Evolutionary conservation across 1,140 invertebrate species (phyloP), one percentile per base, ranked within the genome.

Genomic region (Homalodisca vitripennis): DNA sequence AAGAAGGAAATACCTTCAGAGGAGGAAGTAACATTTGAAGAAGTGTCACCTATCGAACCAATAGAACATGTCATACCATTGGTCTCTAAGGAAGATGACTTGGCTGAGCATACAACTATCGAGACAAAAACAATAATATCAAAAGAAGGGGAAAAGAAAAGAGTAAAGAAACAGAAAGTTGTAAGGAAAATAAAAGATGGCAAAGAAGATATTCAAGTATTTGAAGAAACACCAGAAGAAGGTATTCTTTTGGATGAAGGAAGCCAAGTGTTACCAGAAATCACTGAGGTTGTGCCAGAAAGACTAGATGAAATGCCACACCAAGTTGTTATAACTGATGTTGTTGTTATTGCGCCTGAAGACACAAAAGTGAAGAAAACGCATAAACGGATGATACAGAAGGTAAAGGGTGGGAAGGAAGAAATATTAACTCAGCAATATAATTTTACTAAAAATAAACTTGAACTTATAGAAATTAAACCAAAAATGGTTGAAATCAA

Each of bases 331-430:
- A 63, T 34, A 48, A 71, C 46, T 22, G 48, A 70, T 31, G 79
- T 79, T 51, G 75, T 67, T 68, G 73, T 69, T 14, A 68, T 71
- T 34, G 67, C 27, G 55, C 41, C 62, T 73, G 67, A 66, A 67
- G 47, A 66, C 57, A 68, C 70, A 66, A 71, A 66, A 51, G 46
- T 17, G 17, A 70, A 57, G 72, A 74, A 3, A 71, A 70, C 72
- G n/a, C 77, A 78, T 48, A 77, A 41, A 72, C 76, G 72, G 68
- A 72, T 51, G 73, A 76, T 73, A 70, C 75, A 57, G 57, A 71
- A 65, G 30, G 46, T 74, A 74, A 76, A 74, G 65, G 53, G 48
- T 41, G 34, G 34, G 6, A 74, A 24, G 70, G 76, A 67, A 72
- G 75, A 63, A 73, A 75, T 70, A 34, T 30, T 31, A 30, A 20